These are phyloP conservation scores for Linnaemya tessellans DNA, from an alignment of 2,888 invertebrate genomes.

Conservation along the genomic window DNA sequence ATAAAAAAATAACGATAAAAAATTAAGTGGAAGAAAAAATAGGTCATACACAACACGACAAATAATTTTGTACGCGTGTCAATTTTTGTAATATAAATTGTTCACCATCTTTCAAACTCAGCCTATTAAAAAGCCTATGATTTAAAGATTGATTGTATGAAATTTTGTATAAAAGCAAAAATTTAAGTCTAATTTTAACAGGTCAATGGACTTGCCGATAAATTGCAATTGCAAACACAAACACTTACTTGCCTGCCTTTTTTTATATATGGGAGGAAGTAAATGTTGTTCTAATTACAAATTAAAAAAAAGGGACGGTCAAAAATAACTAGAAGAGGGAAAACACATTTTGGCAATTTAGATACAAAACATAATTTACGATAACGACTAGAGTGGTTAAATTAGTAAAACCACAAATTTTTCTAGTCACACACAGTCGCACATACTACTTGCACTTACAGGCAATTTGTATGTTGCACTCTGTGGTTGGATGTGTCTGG, in stretches of 20 bases:
- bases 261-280: background rate
- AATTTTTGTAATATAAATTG: too few relatives aligned
- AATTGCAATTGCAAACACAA: background rate
- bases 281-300: too few relatives aligned
- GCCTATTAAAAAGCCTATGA: too few relatives aligned
- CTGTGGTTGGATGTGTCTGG: slow-evolving; percentile 22
- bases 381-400: slow-evolving; percentile 51
- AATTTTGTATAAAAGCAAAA: too few relatives aligned
- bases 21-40: too few relatives aligned
- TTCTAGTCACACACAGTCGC: background rate
- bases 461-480: background rate
- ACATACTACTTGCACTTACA: background rate
- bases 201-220: background rate
- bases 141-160: too few relatives aligned
- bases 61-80: too few relatives aligned
- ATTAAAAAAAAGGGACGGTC: too few relatives aligned
- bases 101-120: too few relatives aligned
- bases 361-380: slow-evolving; percentile 39
- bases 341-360: slow-evolving; percentile 51
- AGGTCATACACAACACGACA: background rate
- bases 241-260: background rate
- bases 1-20: background rate
- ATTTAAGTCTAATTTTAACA: background rate
- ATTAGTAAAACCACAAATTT: slow-evolving; percentile 39
- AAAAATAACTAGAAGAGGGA: slow-evolving; percentile 1